Percentiles rank a stretch among this genome's conserved stretches.
Conservation (phyloP, 1,140 invertebrate genomes). For the Hycleus cichorii region DNA sequence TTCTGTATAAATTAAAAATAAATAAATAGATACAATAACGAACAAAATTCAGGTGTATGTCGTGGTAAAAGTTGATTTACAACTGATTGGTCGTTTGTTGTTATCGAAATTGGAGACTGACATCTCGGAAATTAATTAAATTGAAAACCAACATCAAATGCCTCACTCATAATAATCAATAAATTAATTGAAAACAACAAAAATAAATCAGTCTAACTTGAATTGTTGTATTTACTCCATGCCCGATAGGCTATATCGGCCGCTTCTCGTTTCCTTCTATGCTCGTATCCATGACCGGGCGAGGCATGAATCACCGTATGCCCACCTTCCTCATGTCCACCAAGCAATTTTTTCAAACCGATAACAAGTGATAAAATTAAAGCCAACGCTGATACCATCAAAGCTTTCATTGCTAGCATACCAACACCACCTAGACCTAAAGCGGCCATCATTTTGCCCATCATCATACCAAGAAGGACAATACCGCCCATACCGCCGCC, state of each 20-base stretch:
- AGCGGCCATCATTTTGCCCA: constrained; percentile 64
- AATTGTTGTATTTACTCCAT: constrained; percentile 39
- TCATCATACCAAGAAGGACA: constrained; percentile 61
- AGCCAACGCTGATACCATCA: constrained; percentile 60
- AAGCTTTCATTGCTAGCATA: constrained; percentile 63
- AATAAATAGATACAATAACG: background rate
- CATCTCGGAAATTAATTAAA: no score
- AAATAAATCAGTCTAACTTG: constrained; percentile 23
- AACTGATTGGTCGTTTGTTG: no score
- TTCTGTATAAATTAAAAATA: background rate
- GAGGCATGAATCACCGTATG: constrained; percentile 63
- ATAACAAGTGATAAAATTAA: constrained; percentile 64
- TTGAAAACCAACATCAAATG: background rate
- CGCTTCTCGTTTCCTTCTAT: constrained; percentile 45
- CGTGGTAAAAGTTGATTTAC: no score
- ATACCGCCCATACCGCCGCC: constrained; percentile 41
- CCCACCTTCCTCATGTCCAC: constrained; percentile 52
- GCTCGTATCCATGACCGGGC: constrained; percentile 52
- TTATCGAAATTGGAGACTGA: no score
- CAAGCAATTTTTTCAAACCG: constrained; percentile 61
- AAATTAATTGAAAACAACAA: background rate
- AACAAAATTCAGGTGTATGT: background rate
- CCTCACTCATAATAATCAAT: background rate
- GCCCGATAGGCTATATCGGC: constrained; percentile 52
- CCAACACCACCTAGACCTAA: constrained; percentile 63